Percentiles rank a stretch among this genome's conserved stretches.
Conservation (phyloP, 2,113 vertebrate genomes). For the Malurus elegans region DNA sequence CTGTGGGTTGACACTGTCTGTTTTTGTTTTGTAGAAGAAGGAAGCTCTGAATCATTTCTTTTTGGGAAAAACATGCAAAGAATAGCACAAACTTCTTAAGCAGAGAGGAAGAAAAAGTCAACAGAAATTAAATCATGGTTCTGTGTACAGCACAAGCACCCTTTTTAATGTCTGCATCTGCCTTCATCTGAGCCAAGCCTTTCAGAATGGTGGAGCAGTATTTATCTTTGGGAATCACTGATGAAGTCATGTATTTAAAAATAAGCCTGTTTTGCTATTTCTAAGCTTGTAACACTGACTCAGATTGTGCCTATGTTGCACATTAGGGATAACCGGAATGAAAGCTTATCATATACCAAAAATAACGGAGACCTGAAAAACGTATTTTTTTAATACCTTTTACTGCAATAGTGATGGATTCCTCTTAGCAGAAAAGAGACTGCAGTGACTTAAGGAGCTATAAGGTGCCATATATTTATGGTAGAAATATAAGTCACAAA, state of each 20-base stretch:
- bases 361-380: background rate
- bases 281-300: background rate
- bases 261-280: background rate
- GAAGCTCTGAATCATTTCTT: constrained; percentile 35
- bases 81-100: constrained; percentile 6
- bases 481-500: background rate
- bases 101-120: background rate
- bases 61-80: constrained; percentile 1
- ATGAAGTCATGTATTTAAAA: background rate
- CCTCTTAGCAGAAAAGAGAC: background rate
- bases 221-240: background rate
- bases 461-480: background rate
- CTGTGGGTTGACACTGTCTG: constrained; percentile 18
- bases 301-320: background rate
- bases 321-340: background rate
- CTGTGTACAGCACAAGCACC: background rate
- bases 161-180: background rate
- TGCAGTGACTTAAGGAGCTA: background rate
- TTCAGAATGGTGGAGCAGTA: background rate
- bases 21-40: constrained; percentile 40
- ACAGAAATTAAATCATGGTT: background rate
- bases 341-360: background rate
- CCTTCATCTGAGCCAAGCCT: background rate
- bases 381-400: background rate
- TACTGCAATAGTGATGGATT: background rate